Percentiles rank a stretch among this genome's conserved stretches.
Evolutionary conservation across 2,113 vertebrate species (phyloP).

Genomic region (Notechis scutatus): DNA sequence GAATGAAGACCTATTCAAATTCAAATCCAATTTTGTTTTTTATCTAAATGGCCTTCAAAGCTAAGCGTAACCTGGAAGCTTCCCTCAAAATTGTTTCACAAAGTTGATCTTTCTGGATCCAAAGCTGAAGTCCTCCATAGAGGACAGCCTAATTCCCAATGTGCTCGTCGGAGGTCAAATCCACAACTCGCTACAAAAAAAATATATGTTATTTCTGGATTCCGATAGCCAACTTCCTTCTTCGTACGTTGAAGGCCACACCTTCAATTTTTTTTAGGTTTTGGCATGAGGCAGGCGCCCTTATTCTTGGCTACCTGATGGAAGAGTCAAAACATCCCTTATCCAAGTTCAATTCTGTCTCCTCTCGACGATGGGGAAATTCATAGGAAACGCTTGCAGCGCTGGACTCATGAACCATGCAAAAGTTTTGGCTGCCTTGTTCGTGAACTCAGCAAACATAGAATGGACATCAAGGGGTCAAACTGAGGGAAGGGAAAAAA

Average conservation of each 20-base stretch:
- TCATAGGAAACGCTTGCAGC: constrained; percentile 3
- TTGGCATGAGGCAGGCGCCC: neutral
- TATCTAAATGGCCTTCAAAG: neutral
- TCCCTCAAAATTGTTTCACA: neutral
- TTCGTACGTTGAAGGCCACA: neutral
- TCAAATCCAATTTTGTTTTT: neutral
- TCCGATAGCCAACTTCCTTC: neutral
- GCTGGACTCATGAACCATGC: neutral
- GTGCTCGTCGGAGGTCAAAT: neutral
- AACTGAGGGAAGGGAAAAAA: neutral
- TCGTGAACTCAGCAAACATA: neutral
- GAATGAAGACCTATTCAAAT: neutral
- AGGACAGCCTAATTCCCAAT: neutral
- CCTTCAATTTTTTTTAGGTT: neutral
- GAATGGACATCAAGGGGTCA: constrained; percentile 2
- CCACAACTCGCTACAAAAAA: neutral
- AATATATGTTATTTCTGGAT: neutral
- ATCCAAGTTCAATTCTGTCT: neutral
- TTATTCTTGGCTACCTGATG: neutral
- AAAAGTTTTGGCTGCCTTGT: constrained; percentile 7
- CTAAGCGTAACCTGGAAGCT: neutral
- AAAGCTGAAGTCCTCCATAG: neutral
- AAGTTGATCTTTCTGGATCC: neutral
- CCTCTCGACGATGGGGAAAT: neutral
- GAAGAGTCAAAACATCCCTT: no score